These are phyloP conservation scores for Micoletzkya japonica DNA, from an alignment of 2,888 invertebrate species.

Conservation along the genomic window DNA sequence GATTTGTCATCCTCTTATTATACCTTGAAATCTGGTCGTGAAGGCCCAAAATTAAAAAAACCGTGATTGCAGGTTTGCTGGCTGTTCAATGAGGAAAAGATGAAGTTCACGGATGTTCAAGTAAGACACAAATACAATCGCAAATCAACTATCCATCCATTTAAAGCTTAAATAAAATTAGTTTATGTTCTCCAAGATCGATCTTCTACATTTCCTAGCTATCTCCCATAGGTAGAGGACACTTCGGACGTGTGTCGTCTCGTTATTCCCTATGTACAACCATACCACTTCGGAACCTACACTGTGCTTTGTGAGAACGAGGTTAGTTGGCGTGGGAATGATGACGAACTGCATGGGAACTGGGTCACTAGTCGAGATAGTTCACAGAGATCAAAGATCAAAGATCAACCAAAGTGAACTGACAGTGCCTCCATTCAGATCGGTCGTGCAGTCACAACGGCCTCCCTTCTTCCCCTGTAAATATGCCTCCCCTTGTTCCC, in stretches of 20 bases:
- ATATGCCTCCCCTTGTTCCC: slow-evolving; percentile 29
- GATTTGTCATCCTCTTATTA: too few species aligned
- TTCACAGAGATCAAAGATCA: too few species aligned
- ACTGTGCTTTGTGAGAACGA: slow-evolving; percentile 54
- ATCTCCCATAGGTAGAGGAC: slow-evolving; percentile 41
- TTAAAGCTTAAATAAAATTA: background rate
- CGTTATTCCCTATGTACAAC: slow-evolving; percentile 59
- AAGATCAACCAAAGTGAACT: too few species aligned
- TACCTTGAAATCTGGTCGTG: background rate
- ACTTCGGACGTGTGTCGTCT: slow-evolving; percentile 62
- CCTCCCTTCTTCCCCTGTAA: slow-evolving; percentile 44
- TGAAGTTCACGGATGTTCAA: slow-evolving; percentile 56
- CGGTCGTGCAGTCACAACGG: slow-evolving; percentile 45
- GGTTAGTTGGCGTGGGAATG: slow-evolving; percentile 25
- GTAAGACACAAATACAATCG: slow-evolving; percentile 1
- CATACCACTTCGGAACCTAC: slow-evolving; percentile 51
- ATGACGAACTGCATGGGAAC: background rate
- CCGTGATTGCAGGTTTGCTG: slow-evolving; percentile 54
- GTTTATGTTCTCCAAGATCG: background rate
- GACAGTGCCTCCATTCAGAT: slow-evolving; percentile 12
- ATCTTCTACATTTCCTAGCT: background rate
- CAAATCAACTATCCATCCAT: background rate
- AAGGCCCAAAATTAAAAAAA: background rate
- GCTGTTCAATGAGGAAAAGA: slow-evolving; percentile 63
- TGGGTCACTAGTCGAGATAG: too few species aligned